Evolutionary conservation across 2,888 invertebrate genomes (phyloP), one percentile per base, ranked within the genome.

Genomic region (Pseudococcus jackbeardsleyi): DNA sequence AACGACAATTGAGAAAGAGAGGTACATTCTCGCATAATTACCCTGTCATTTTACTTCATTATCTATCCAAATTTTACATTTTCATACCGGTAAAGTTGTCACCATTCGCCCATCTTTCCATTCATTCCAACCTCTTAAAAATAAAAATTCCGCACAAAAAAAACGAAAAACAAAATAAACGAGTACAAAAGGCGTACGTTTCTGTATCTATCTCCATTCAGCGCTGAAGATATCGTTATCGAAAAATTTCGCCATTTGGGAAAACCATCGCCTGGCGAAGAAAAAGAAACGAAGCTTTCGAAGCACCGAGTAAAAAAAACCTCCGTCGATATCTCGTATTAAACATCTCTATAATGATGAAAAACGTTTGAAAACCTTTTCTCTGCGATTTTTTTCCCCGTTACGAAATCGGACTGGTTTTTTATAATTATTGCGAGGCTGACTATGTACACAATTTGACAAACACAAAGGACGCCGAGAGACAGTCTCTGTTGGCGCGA

Each of bases 301-400:
- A 1, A 33, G 26, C 26, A n/a, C 3, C 12, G 33, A 4, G 33
- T 26, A 68, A 33, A 72, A 72, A 72, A 72, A 72, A 72, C 8
- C 15, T 1, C 8, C 68, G 68, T 72, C 68, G 22, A 33, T 72
- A 72, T 72, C 68, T 72, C 68, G 68, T 72, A 72, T 72, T 72
- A 72, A 72, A 72, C 68, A 72, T 72, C 68, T 72, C 15, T 72
- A 72, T 72, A 72, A 72, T 72, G 68, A 72, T 72, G 68, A 33
- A 72, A 72, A 72, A 72, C 68, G 68, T 72, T 72, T 15, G 68
- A 72, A 72, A 72, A 12, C 9, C 15, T 33, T 72, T 72, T 72
- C 59, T 59, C 19, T 59, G 19, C 19, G n/a, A 0, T 59, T 59
- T 59, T 59, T 59, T 59, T 9, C 19, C 59, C 3, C 68, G 68